These are phyloP conservation scores for Alcedo quadribrachys DNA, from an alignment of 2,797 vertebrate genomes.

Conservation along the genomic window DNA sequence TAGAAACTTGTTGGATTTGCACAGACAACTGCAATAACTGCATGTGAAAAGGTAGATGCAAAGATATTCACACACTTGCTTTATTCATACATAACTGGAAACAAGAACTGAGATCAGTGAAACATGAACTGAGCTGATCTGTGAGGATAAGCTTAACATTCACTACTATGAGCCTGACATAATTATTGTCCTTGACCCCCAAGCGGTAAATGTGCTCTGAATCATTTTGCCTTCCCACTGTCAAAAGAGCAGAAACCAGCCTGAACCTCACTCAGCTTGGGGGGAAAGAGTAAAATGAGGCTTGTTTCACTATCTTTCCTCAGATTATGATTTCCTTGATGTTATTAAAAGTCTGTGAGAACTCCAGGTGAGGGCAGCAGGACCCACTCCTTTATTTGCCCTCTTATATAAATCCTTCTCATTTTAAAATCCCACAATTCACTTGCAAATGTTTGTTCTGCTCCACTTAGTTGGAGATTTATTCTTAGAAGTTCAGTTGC, in stretches of 20 bases:
- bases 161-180: not conserved
- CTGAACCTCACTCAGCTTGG: conserved; percentile 22
- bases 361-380: not conserved
- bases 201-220: conserved; percentile 21
- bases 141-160: conserved; percentile 17
- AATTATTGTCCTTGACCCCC: conserved; percentile 21
- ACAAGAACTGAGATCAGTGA: conserved; percentile 1
- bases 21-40: conserved; percentile 59
- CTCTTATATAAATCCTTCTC: conserved; percentile 1
- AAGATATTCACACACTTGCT: conserved; percentile 54
- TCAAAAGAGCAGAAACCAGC: conserved; percentile 24
- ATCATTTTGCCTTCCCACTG: conserved; percentile 14
- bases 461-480: conserved; percentile 37
- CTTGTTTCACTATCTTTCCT: conserved; percentile 20
- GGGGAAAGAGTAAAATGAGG: conserved; percentile 7
- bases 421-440: conserved; percentile 39
- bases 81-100: conserved; percentile 66
- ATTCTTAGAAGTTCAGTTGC: conserved; percentile 42
- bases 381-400: conserved; percentile 8
- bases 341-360: conserved; percentile 32
- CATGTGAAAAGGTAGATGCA: conserved; percentile 62
- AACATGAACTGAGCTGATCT: conserved; percentile 24
- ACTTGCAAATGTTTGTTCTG: conserved; percentile 3
- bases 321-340: not conserved
- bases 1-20: conserved; percentile 66